Conservation (phyloP, 2,888 invertebrate species). For the Sussaba pulchella region DNA sequence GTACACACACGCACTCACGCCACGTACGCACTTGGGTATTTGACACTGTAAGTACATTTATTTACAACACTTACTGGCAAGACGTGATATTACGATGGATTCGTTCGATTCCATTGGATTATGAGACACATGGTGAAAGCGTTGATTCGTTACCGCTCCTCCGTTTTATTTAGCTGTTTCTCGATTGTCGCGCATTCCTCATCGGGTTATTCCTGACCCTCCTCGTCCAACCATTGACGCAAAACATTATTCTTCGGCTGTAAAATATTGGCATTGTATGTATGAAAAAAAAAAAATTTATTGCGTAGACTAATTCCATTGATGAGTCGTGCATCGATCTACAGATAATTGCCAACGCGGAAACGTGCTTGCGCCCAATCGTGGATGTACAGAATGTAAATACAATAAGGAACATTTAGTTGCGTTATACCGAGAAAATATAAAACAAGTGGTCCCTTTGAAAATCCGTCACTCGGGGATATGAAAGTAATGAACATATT, state of each 20-base stretch:
- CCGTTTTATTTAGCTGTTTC: conserved; percentile 59
- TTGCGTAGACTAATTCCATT: no score
- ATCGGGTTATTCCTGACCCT: conserved; percentile 68
- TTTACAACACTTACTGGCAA: conserved; percentile 84
- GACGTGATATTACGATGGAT: conserved; percentile 65
- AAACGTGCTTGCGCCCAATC: no score
- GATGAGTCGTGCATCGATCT: not conserved
- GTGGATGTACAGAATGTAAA: no score
- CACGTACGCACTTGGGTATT: conserved; percentile 75
- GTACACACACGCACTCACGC: conserved; percentile 79
- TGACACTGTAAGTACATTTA: conserved; percentile 84
- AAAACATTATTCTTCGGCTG: conserved; percentile 80
- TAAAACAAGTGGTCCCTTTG: no score
- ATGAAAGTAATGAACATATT: no score
- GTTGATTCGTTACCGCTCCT: conserved; percentile 63
- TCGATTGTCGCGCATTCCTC: conserved; percentile 49
- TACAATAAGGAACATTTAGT: conserved; percentile 12
- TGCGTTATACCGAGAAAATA: no score
- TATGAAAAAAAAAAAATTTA: conserved; percentile 15
- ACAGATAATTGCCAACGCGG: not conserved
- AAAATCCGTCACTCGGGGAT: no score
- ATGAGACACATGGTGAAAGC: conserved; percentile 30
- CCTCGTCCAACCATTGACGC: conserved; percentile 80
- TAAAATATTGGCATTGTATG: conserved; percentile 50
- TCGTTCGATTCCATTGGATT: conserved; percentile 37